Conservation (phyloP, 2,888 invertebrate species). For the Chaetogeoica ovagalla region DNA sequence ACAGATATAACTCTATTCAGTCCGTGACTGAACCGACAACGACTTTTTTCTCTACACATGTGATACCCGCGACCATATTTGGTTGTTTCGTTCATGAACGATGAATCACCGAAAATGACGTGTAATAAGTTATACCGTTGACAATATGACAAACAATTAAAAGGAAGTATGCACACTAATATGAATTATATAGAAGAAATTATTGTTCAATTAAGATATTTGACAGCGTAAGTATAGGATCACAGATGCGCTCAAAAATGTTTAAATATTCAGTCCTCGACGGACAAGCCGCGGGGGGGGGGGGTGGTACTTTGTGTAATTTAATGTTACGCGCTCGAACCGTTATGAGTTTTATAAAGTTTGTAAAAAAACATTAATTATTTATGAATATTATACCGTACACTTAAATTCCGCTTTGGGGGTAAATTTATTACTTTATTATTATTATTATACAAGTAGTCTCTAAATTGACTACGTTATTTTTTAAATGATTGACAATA, state of each 20-base stretch:
- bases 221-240: conserved; percentile 42
- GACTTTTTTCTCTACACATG: conserved; percentile 3
- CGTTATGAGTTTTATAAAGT: conserved; percentile 39
- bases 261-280: conserved; percentile 42
- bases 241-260: conserved; percentile 40
- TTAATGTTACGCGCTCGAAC: conserved; percentile 25
- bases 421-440: conserved; percentile 36
- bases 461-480: conserved; percentile 12
- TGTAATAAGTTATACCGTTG: conserved; percentile 14
- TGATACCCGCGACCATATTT: conserved; percentile 30
- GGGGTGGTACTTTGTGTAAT: conserved; percentile 30
- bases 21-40: conserved; percentile 47
- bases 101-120: conserved; percentile 39
- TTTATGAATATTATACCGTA: conserved; percentile 24
- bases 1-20: not conserved
- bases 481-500: conserved; percentile 33
- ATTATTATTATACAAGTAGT: too few species aligned
- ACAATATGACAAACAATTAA: conserved; percentile 30
- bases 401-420: conserved; percentile 6
- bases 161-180: conserved; percentile 5
- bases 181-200: conserved; percentile 9
- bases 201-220: conserved; percentile 32
- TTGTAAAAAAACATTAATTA: conserved; percentile 40
- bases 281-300: conserved; percentile 3
- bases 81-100: conserved; percentile 31